phyloP scores from a whole-genome alignment of 2,888 invertebrate species.

The Eristalis pertinax region DNA sequence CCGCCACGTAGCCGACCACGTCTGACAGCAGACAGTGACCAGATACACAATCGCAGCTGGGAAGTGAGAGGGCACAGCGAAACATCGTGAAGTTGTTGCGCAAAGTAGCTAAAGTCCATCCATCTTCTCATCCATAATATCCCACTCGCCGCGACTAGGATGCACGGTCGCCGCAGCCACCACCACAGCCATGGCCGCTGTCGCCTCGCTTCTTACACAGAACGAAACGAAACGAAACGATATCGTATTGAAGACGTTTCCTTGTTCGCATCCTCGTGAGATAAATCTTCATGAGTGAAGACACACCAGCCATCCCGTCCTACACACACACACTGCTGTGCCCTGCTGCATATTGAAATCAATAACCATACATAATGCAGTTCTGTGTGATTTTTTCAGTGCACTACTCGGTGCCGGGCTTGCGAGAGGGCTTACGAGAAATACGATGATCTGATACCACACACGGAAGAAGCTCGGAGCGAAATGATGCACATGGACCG shows the following conservation, averaged over 20 bases:
- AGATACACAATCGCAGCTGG: constrained; percentile 15
- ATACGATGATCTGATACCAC: constrained; percentile 72
- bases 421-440: constrained; percentile 20
- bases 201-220: not conserved
- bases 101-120: constrained; percentile 49
- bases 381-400: constrained; percentile 30
- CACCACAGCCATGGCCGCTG: not conserved
- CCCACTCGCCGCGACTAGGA: constrained; percentile 28
- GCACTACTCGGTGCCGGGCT: not conserved
- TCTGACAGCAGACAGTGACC: constrained; percentile 7
- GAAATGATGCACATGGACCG: constrained; percentile 67
- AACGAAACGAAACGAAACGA: constrained; percentile 45
- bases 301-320: constrained; percentile 40
- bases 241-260: constrained; percentile 45
- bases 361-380: constrained; percentile 70
- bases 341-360: constrained; percentile 60
- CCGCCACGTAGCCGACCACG: too few relatives aligned
- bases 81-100: constrained; percentile 41
- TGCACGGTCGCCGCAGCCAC: not conserved
- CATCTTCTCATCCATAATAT: constrained; percentile 50
- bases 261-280: constrained; percentile 49
- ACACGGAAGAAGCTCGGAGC: constrained; percentile 69
- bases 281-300: constrained; percentile 66
- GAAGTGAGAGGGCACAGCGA: not conserved
- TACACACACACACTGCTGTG: constrained; percentile 43